These are phyloP conservation scores for Meleagris gallopavo DNA, from an alignment of 2,113 vertebrate species.

Conservation along the genomic window DNA sequence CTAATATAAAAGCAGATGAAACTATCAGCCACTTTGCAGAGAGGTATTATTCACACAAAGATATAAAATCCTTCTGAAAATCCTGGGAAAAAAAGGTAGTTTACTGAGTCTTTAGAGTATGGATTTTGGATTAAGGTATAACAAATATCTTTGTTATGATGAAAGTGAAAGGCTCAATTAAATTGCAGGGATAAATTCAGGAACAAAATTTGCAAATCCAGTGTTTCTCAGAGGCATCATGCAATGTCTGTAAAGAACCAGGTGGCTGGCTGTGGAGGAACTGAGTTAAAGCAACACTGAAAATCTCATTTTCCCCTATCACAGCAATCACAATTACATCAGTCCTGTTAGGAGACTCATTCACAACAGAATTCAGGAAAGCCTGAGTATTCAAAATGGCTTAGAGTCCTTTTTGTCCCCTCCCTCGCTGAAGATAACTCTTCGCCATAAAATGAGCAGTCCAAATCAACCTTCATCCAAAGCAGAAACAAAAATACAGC, in stretches of 20 bases:
- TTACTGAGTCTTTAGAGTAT: slow-evolving; percentile 53
- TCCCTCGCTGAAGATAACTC: background rate
- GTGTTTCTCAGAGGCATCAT: slow-evolving; percentile 43
- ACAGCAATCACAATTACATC: slow-evolving; percentile 47
- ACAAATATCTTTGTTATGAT: slow-evolving; percentile 72
- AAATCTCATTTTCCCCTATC: slow-evolving; percentile 55
- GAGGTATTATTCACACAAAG: slow-evolving; percentile 52
- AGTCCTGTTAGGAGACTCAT: slow-evolving; percentile 30
- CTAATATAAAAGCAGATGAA: slow-evolving; percentile 60
- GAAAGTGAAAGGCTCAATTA: slow-evolving; percentile 70
- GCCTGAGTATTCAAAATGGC: slow-evolving; percentile 8
- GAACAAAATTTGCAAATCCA: slow-evolving; percentile 64
- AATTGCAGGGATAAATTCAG: slow-evolving; percentile 67
- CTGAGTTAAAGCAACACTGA: background rate
- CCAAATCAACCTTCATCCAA: background rate
- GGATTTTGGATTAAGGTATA: slow-evolving; percentile 75
- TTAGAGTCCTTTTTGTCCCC: background rate
- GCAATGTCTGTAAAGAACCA: background rate
- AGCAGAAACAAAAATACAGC: background rate
- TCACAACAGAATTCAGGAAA: slow-evolving; percentile 43
- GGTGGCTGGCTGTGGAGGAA: background rate
- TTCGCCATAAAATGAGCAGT: background rate
- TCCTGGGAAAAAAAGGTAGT: slow-evolving; percentile 28
- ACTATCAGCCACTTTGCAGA: slow-evolving; percentile 51
- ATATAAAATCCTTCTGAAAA: slow-evolving; percentile 55